Evolutionary conservation across 2,888 invertebrate species (phyloP).

Genomic region (Drosophila paramelanica): DNA sequence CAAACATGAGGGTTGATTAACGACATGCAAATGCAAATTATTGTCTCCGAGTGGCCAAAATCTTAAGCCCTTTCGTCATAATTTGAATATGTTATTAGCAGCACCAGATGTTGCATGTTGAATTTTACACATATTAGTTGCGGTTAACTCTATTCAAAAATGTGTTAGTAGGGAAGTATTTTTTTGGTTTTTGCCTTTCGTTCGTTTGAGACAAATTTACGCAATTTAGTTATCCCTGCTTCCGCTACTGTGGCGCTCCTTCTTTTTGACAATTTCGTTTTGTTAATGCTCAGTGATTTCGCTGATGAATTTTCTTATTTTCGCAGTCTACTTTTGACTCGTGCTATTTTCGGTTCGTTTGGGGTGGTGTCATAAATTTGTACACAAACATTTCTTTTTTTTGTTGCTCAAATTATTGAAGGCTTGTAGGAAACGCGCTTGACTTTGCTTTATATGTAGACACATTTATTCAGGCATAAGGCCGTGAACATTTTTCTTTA

Average conservation of each 20-base stretch:
- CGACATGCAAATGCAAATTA: slow-evolving; percentile 37
- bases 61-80: slow-evolving; percentile 30
- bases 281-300: slow-evolving; percentile 65
- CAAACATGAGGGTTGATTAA: slow-evolving; percentile 58
- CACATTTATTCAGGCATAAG: slow-evolving; percentile 75
- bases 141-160: slow-evolving; percentile 15
- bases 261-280: slow-evolving; percentile 35
- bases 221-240: slow-evolving; percentile 54
- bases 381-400: slow-evolving; percentile 45
- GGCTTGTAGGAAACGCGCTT: slow-evolving; percentile 14
- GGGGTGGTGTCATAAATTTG: slow-evolving; percentile 35
- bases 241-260: background rate
- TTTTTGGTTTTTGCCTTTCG: slow-evolving; percentile 2
- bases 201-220: slow-evolving; percentile 42
- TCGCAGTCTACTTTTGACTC: slow-evolving; percentile 23
- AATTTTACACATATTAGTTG: slow-evolving; percentile 70
- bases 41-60: slow-evolving; percentile 10
- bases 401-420: slow-evolving; percentile 54
- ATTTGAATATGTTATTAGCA: slow-evolving; percentile 37
- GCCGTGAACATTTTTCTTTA: slow-evolving; percentile 67
- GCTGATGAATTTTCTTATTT: slow-evolving; percentile 62
- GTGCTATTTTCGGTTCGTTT: slow-evolving; percentile 13
- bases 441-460: slow-evolving; percentile 49
- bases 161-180: slow-evolving; percentile 4
- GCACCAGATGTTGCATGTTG: slow-evolving; percentile 22